Evolutionary conservation across 2,888 invertebrate species (phyloP).

Genomic region (Ferdinandea cuprea): DNA sequence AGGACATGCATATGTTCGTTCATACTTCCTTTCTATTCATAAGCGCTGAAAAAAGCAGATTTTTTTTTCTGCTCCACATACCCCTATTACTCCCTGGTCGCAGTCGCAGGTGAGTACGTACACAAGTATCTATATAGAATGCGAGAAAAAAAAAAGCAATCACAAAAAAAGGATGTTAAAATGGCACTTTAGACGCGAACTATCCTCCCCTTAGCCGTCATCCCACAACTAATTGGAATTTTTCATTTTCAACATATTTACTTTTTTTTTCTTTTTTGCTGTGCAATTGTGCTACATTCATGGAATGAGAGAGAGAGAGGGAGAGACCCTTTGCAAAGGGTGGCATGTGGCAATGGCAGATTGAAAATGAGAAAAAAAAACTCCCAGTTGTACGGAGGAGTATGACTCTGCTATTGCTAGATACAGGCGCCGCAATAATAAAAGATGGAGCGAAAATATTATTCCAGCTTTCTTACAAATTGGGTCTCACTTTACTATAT

Average conservation of each 20-base stretch:
- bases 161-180: slow-evolving; percentile 57
- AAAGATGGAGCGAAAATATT: slow-evolving; percentile 30
- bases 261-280: slow-evolving; percentile 10
- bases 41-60: too few relatives aligned
- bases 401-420: neutral
- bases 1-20: too few relatives aligned
- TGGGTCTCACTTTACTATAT: slow-evolving; percentile 55
- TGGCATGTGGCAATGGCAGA: too few relatives aligned
- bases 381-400: neutral
- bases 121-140: too few relatives aligned
- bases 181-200: slow-evolving; percentile 62
- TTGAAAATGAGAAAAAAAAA: neutral
- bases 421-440: slow-evolving; percentile 5
- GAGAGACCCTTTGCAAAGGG: too few relatives aligned
- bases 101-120: slow-evolving; percentile 13
- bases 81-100: neutral
- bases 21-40: too few relatives aligned
- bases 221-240: slow-evolving; percentile 69
- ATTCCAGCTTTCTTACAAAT: slow-evolving; percentile 55
- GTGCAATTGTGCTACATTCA: slow-evolving; percentile 41
- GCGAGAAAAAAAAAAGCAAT: slow-evolving; percentile 45
- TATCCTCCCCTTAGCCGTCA: slow-evolving; percentile 31
- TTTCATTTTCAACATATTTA: slow-evolving; percentile 39
- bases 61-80: slow-evolving; percentile 7
- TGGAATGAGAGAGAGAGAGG: slow-evolving; percentile 28